phyloP scores from a whole-genome alignment of 2,797 vertebrate genomes.

The Chloroceryle amazona region DNA sequence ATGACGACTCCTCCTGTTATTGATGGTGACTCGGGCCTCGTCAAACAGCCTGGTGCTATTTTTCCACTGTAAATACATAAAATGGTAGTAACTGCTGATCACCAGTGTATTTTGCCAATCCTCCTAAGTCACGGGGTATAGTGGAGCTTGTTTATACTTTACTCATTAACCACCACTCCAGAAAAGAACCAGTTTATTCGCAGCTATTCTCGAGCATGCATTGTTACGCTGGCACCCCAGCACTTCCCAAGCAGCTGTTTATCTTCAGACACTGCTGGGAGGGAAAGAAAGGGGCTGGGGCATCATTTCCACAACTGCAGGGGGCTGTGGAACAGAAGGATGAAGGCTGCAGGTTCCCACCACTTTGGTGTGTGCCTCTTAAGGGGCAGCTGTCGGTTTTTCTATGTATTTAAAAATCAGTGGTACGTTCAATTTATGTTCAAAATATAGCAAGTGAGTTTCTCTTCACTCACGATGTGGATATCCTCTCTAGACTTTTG shows the following conservation, averaged over 20 bases:
- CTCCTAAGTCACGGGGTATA: background rate
- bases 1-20: background rate
- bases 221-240: background rate
- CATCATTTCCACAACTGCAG: background rate
- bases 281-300: background rate
- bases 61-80: background rate
- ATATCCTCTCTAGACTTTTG: background rate
- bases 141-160: background rate
- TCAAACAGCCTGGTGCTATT: background rate
- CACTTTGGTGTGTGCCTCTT: background rate
- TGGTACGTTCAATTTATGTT: background rate
- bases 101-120: background rate
- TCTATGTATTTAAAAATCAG: background rate
- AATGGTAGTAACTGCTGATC: background rate
- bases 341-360: background rate
- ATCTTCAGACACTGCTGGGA: rapidly evolving
- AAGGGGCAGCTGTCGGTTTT: background rate
- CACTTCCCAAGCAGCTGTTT: background rate
- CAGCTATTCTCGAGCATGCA: background rate
- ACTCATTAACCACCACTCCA: background rate
- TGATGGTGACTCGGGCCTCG: background rate
- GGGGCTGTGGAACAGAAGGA: background rate
- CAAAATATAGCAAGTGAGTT: background rate
- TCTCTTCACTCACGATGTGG: background rate
- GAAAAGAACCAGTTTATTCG: background rate